Evolutionary conservation across 2,888 invertebrate species (phyloP), one percentile per base, ranked within the genome.

Genomic region (Carcina quercana): DNA sequence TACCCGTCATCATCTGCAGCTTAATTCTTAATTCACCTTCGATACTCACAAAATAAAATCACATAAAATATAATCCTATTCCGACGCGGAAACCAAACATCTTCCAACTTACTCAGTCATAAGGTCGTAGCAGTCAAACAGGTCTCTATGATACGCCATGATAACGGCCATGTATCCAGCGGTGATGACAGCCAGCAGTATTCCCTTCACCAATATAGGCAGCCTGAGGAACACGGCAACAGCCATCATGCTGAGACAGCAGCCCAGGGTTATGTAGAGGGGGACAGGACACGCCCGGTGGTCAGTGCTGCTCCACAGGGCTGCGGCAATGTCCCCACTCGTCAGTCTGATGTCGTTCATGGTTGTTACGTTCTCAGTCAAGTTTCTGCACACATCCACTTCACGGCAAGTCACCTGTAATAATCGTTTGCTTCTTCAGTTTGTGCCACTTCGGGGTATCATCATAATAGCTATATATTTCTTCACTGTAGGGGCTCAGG

Each of bases 211-310:
- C 42, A 94, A 72, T 45, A 96, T 93, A 5, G 95, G 94, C 30
- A 96, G 85, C 40, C 88, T 85, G 30, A 96, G 85, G 72, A 96
- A 96, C 37, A 95, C 89, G 1, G 95, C 92, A 15, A 95, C 93
- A 0, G 93, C 90, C 35, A 96, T 85, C 75, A 93, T 93, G 31
- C 93, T 92, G 45, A 96, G 86, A 32, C 94, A 89, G 52, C 95
- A 94, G 7, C 94, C 94, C 8, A 96, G 75, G 3, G 94, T 91
- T 24, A 96, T 91, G 71, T 96, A 97, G 36, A 95, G 90, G 0
- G 96, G 96, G 33, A 95, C 78, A 0, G 93, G 92, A 54, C 95
- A 95, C 11, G 90, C 90, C 29, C 94, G 85, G 62, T 95, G 94
- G 40, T 91, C 89, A 27, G 76, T 74, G 12, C 69, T 70, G 20